phyloP scores from a whole-genome alignment of 2,797 vertebrate species.

The Trachops cirrhosus region DNA sequence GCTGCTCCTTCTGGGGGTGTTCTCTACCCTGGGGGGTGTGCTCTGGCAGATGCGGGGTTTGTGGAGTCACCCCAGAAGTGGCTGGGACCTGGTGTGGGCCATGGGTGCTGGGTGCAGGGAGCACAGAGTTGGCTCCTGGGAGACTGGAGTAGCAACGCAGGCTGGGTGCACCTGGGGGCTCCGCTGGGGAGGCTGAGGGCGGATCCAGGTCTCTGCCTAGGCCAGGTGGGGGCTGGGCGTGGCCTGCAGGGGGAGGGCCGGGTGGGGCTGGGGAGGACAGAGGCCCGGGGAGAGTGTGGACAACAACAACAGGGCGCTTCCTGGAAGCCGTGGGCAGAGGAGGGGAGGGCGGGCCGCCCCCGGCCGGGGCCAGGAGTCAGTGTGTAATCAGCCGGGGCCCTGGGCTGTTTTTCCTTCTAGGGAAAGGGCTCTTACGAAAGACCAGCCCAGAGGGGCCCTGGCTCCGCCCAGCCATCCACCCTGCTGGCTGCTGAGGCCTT shows the following conservation, averaged over 20 bases:
- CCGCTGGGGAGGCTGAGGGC: not conserved
- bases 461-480: not conserved
- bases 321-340: no score
- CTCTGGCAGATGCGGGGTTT: not conserved
- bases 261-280: not conserved
- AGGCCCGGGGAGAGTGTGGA: not conserved
- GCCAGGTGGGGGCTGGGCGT: not conserved
- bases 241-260: not conserved
- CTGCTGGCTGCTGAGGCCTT: not conserved
- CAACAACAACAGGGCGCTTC: fast-evolving
- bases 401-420: not conserved
- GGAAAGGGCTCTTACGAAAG: not conserved
- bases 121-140: not conserved
- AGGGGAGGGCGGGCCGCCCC: not conserved
- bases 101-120: fast-evolving
- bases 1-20: not conserved
- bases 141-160: fast-evolving
- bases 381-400: not conserved
- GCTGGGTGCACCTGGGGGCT: not conserved
- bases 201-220: not conserved
- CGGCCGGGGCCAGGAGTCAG: fast-evolving
- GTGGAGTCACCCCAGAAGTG: not conserved
- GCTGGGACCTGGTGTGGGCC: not conserved
- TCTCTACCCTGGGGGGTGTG: not conserved
- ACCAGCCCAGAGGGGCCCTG: fast-evolving